Base-by-base conservation (phyloP, 2,797 vertebrate genomes). In the Neomorphus geoffroyi region DNA sequence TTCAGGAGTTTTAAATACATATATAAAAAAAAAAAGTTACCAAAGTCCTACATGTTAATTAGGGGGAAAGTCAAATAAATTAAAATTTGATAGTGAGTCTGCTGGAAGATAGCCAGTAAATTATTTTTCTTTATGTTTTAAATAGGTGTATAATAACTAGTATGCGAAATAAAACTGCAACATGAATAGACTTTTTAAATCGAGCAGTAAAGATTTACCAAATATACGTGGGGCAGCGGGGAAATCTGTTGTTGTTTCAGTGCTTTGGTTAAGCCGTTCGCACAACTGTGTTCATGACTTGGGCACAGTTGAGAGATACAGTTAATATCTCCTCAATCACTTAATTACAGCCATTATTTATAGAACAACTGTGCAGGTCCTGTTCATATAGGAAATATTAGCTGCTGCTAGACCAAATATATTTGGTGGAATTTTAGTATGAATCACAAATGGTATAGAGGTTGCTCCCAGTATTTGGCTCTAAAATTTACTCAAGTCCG, bases 1-100 rank as follows among this genome's bases (percentile, higher is more conserved):
- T 80, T 83, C 62, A 35, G 13, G 80, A 93, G 35, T 90, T 90
- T n/a, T n/a, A n/a, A n/a, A n/a, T n/a, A n/a, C n/a, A n/a, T 84
- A 18, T 18, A 7, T 71, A 83, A 60, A 71, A n/a, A 77, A 37
- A 91, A 83, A 61, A 32, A 48, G 16, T 58, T 66, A 30, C 10
- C 1, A 0, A 79, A 62, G 35, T 56, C 26, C 11, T 75, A 18
- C 45, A 51, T 45, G 13, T 72, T 88, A 71, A 46, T 27, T 48
- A 48, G 32, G 57, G 67, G 27, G 7, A 48, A 53, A 77, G n/a
- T 65, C 22, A 80, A 65, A 48, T 74, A 81, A 78, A 69, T 67
- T 13, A 28, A 81, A 48, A n/a, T 6, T 39, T 57, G 88, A 9
- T 57, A 79, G 8, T 57, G 27, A 18, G 30, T 69, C 17, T 81